Base-by-base conservation (phyloP, 2,113 vertebrate species). In the Eudyptes chrysolophus region DNA sequence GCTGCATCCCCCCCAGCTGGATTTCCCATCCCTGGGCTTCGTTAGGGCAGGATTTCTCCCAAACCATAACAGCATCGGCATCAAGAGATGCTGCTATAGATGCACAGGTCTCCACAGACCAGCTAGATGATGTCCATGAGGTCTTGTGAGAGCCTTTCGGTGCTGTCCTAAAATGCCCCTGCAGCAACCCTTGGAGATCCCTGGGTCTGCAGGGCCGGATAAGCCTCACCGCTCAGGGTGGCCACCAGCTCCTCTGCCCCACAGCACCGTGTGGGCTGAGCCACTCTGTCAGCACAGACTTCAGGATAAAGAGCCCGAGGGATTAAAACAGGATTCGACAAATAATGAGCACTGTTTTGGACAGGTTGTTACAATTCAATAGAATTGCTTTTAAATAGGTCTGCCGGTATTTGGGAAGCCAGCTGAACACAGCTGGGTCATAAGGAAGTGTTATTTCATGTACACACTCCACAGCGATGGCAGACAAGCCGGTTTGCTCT, bases 251-350 rank as follows among this genome's bases (percentile, higher is more conserved):
- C 48, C 57, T 62, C 40, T 60, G 68, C 26, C 62, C 54, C 26
- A 6, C 42, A 69, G 64, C 78, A 7, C 42, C 42, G 6, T 15
- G 42, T 42, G 42, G 76, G 66, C 80, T 55, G 66, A 72, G 57
- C 25, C 8, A 4, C n/a, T 58, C 38, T 0, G 0, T 11, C 84
- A 60, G 40, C 20, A 3, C 0, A 0, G 38, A 16, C 42, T 71
- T 25, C 15, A 17, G 54, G 30, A 10, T 57, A 46, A 78, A 84
- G 87, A 20, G 7, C 29, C 32, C 0, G 0, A 78, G 65, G 36
- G 29, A 52, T 70, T 55, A 48, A 82, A 90, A 70, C 1, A 49
- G 68, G 14, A 76, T 52, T 72, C 7, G 3, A 77, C 17, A n/a
- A 38, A 20, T 2, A 64, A 20, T 0, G 1, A 77, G 49, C 4